Percentiles rank a stretch among this genome's conserved stretches.
Evolutionary conservation across 2,888 invertebrate genomes (phyloP).

Genomic region (Drosophila ezoana): DNA sequence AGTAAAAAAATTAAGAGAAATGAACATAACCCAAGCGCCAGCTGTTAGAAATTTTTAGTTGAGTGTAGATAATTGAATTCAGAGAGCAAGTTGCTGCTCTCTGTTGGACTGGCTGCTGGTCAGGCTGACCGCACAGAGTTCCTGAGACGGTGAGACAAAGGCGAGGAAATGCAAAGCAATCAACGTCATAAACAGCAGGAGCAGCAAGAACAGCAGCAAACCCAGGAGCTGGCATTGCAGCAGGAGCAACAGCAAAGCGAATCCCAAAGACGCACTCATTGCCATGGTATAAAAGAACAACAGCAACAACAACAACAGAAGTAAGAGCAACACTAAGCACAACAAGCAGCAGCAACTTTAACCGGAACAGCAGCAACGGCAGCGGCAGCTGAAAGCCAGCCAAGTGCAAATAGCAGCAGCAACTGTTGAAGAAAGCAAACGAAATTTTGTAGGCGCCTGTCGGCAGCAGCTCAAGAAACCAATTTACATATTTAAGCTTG

Average conservation of each 20-base stretch:
- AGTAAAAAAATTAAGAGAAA: neutral
- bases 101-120: slow-evolving; percentile 18
- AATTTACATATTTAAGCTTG: slow-evolving; percentile 75
- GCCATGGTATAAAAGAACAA: slow-evolving; percentile 14
- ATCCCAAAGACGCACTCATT: slow-evolving; percentile 27
- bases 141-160: slow-evolving; percentile 40
- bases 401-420: slow-evolving; percentile 42
- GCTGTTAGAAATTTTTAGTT: slow-evolving; percentile 21
- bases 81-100: slow-evolving; percentile 7
- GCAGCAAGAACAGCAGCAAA: slow-evolving; percentile 24
- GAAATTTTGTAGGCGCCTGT: slow-evolving; percentile 30
- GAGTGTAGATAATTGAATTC: slow-evolving; percentile 19
- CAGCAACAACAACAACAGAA: slow-evolving; percentile 7
- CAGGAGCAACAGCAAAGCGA: slow-evolving; percentile 15
- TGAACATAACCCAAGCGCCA: slow-evolving; percentile 12
- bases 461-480: slow-evolving; percentile 56
- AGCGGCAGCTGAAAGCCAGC: slow-evolving; percentile 20
- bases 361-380: slow-evolving; percentile 17
- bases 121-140: slow-evolving; percentile 27
- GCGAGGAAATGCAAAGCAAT: slow-evolving; percentile 76
- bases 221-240: slow-evolving; percentile 25
- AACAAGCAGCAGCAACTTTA: slow-evolving; percentile 19
- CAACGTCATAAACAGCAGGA: slow-evolving; percentile 71
- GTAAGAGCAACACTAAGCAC: slow-evolving; percentile 1
- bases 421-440: slow-evolving; percentile 27